These are phyloP conservation scores for Microctonus hyperodae DNA, from an alignment of 2,888 invertebrate genomes.

Conservation along the genomic window DNA sequence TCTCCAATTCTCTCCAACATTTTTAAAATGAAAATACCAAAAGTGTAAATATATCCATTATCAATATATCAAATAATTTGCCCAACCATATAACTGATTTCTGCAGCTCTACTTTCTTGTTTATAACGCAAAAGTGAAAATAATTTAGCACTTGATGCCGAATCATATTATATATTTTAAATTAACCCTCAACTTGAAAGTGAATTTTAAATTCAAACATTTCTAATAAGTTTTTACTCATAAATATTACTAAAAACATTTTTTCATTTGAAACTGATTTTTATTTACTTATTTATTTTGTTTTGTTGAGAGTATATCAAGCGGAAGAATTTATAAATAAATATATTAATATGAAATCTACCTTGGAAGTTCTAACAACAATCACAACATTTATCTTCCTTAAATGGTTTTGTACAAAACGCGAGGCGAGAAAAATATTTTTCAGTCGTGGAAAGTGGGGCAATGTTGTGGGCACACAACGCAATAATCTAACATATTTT, in stretches of 20 bases:
- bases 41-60: background rate
- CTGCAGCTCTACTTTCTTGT: conserved; percentile 2
- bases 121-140: background rate
- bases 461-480: background rate
- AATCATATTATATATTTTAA: background rate
- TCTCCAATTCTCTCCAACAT: background rate
- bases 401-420: conserved; percentile 3
- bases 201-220: background rate
- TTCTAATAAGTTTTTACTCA: too few relatives aligned
- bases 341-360: background rate
- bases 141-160: background rate
- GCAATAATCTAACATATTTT: background rate
- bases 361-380: background rate
- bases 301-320: too few relatives aligned
- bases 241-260: too few relatives aligned
- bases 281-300: too few relatives aligned
- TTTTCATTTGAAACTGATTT: too few relatives aligned
- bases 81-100: conserved; percentile 19
- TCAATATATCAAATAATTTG: background rate
- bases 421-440: background rate
- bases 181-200: conserved; percentile 16
- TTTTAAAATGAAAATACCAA: background rate
- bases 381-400: background rate
- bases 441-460: conserved; percentile 4
- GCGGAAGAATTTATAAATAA: background rate